phyloP scores from a whole-genome alignment of 1,140 invertebrate species.

The Drosophila orena region DNA sequence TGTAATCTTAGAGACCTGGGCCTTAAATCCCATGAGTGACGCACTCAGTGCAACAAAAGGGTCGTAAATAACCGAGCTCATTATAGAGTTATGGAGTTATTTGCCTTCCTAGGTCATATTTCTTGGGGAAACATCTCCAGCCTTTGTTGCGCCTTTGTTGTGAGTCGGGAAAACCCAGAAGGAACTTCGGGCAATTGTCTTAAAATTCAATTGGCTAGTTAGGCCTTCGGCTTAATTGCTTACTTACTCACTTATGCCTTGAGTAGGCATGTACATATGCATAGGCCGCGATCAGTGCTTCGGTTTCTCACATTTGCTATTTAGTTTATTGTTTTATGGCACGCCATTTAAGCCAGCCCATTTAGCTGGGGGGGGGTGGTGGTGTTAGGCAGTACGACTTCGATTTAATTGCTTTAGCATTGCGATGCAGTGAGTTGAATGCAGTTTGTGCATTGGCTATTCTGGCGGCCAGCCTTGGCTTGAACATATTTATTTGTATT shows the following conservation, averaged over 20 bases:
- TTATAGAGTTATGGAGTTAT: conserved; percentile 2
- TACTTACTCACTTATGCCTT: conserved; percentile 25
- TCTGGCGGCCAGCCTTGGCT: conserved; percentile 30
- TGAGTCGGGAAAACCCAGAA: conserved; percentile 1
- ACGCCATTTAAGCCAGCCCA: conserved; percentile 55
- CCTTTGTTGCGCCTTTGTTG: conserved; percentile 21
- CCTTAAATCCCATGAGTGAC: conserved; percentile 3
- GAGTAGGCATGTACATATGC: conserved; percentile 39
- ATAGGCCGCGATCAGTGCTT: conserved; percentile 57
- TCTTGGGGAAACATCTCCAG: conserved; percentile 17
- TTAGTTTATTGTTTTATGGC: conserved; percentile 70
- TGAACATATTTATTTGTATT: conserved; percentile 16
- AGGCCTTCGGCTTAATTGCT: conserved; percentile 40
- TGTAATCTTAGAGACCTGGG: conserved; percentile 2
- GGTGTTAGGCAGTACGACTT: not conserved
- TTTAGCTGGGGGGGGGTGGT: conserved; percentile 5
- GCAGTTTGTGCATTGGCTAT: conserved; percentile 22
- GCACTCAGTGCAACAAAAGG: conserved; percentile 8
- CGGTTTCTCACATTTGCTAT: conserved; percentile 51
- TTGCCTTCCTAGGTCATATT: not conserved
- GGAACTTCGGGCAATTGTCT: conserved; percentile 17
- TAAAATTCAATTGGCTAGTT: conserved; percentile 27
- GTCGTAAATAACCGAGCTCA: conserved; percentile 14
- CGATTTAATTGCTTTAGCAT: conserved; percentile 70
- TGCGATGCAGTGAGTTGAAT: conserved; percentile 52